Percentiles rank a stretch among this genome's conserved stretches.
phyloP scores from a whole-genome alignment of 2,888 invertebrate genomes.

The Boloria euphrosyne region DNA sequence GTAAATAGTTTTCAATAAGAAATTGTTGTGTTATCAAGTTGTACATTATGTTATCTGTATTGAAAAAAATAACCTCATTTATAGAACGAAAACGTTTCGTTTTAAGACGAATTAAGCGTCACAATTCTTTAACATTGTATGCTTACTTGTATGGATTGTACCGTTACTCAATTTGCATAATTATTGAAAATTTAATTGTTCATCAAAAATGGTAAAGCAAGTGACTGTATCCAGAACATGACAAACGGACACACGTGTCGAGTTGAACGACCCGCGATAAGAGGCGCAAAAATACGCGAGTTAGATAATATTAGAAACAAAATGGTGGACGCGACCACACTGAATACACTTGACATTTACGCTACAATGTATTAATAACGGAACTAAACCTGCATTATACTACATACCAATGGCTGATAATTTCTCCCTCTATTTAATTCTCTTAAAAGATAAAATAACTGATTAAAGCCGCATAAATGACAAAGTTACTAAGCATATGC shows the following conservation, averaged over 20 bases:
- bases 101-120: neutral
- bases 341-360: conserved; percentile 23
- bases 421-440: no score
- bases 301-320: conserved; percentile 78
- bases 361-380: neutral
- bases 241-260: conserved; percentile 46
- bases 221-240: conserved; percentile 35
- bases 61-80: no score
- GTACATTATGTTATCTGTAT: no score
- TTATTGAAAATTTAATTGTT: conserved; percentile 21
- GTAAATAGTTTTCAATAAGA: no score
- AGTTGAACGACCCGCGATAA: conserved; percentile 71
- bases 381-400: neutral
- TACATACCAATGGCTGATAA: neutral
- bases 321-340: conserved; percentile 58
- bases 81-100: no score
- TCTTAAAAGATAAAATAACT: no score
- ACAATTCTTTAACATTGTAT: neutral
- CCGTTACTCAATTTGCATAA: conserved; percentile 18
- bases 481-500: no score
- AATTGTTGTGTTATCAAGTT: no score
- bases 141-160: neutral
- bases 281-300: conserved; percentile 69
- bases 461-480: no score
- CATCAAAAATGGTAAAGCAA: conserved; percentile 28